These are phyloP conservation scores for Diaprepes abbreviatus DNA, from an alignment of 2,888 invertebrate genomes.

Conservation along the genomic window DNA sequence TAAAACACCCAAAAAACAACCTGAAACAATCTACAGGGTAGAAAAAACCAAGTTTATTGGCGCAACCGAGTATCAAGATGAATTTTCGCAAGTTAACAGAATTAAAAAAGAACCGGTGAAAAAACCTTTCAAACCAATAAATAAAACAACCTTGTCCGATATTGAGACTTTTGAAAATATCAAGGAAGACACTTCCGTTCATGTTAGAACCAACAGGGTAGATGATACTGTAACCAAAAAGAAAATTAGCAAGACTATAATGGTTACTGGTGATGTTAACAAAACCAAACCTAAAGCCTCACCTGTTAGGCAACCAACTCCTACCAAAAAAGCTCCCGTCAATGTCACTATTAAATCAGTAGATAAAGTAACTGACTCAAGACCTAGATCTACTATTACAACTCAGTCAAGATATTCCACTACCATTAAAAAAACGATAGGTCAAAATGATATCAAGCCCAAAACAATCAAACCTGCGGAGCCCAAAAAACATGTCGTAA, in stretches of 20 bases:
- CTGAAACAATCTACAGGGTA: constrained; percentile 47
- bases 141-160: constrained; percentile 52
- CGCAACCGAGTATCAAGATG: constrained; percentile 53
- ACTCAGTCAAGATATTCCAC: constrained; percentile 43
- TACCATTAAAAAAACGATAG: constrained; percentile 55
- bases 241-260: constrained; percentile 45
- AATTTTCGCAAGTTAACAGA: constrained; percentile 52
- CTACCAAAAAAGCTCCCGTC: constrained; percentile 36
- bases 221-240: constrained; percentile 57
- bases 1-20: constrained; percentile 30
- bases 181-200: constrained; percentile 53
- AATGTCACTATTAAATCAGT: constrained; percentile 20
- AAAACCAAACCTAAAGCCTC: constrained; percentile 50
- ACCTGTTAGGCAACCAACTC: constrained; percentile 42
- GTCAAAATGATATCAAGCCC: constrained; percentile 58
- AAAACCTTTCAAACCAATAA: constrained; percentile 38
- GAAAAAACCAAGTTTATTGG: constrained; percentile 51
- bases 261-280: constrained; percentile 50
- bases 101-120: constrained; percentile 31
- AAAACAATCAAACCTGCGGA: constrained; percentile 24
- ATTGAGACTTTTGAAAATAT: constrained; percentile 54
- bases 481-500: constrained; percentile 55
- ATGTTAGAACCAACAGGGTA: constrained; percentile 58
- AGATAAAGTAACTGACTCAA: constrained; percentile 26
- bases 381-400: constrained; percentile 32